These are phyloP conservation scores for Aspiorhynchus laticeps DNA, from an alignment of 2,113 vertebrate species.

Conservation along the genomic window DNA sequence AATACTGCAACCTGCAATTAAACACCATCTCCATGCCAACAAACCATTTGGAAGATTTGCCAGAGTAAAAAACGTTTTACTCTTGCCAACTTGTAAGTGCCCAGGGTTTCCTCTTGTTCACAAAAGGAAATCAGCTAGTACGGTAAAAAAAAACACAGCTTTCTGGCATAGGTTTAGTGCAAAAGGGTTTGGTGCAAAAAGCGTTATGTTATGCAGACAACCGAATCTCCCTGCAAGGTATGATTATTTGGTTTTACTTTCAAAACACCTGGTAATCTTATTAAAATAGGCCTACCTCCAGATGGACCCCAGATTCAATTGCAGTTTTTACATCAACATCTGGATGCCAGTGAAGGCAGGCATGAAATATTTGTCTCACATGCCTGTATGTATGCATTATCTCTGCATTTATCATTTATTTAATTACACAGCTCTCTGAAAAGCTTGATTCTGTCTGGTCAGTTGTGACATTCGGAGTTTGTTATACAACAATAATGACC, in stretches of 20 bases:
- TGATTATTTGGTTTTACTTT: not conserved
- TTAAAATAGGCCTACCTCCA: not conserved
- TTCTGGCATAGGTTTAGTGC: not conserved
- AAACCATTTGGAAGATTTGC: not conserved
- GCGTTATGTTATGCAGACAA: not conserved
- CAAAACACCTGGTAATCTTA: not conserved
- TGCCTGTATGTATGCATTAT: not conserved
- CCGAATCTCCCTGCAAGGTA: too few relatives aligned
- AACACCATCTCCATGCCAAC: constrained; percentile 3
- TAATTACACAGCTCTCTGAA: not conserved
- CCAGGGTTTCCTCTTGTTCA: not conserved
- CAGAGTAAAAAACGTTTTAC: not conserved
- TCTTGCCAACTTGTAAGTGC: not conserved
- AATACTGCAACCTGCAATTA: constrained; percentile 3
- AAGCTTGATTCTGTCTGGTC: not conserved
- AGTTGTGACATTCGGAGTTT: not conserved
- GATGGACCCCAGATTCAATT: not conserved
- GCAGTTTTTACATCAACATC: not conserved
- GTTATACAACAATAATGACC: not conserved
- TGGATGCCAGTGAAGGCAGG: not conserved
- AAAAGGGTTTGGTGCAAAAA: not conserved
- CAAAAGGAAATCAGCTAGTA: not conserved
- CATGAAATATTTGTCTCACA: not conserved
- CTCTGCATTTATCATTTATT: not conserved
- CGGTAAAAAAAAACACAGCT: not conserved